Base-by-base conservation (phyloP, 2,113 vertebrate genomes). In the Malurus elegans region DNA sequence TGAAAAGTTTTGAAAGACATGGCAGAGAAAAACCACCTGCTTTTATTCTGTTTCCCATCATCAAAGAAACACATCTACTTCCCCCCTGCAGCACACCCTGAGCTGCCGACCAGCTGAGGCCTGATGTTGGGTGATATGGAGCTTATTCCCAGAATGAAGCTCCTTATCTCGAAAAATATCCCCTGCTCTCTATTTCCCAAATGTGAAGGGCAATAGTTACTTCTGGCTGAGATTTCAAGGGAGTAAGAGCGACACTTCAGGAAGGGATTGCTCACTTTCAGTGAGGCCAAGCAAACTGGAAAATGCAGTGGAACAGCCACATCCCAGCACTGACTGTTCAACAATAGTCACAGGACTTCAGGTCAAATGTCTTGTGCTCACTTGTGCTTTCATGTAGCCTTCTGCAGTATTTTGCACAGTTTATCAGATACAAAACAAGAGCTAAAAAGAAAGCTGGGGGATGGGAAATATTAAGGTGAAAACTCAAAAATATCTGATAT, bases 1-100 rank as follows among this genome's bases (percentile, higher is more conserved):
- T 72, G 42, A 86, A 72, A 82, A 65, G 9, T 36, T 62, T 54
- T 44, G 24, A 62, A 79, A 80, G 42, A 26, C 0, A 0, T 23
- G 28, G 29, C 16, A 84, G 28, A 76, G 24, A 3, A 2, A 92
- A 71, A 1, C 9, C 3, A 10, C 11, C 26, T 38, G 18, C 10
- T 24, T 71, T 85, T 26, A 21, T 56, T 82, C 29, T 58, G 34
- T 40, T 86, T 73, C 18, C 8, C 6, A 38, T 67, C 17, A 67
- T 20, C 26, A 72, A 54, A 18, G n/a, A 74, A 70, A 38, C 12
- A 9, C 5, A 44, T 40, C 18, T 44, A 1, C 14, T 31, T 31
- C 6, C 16, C 25, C 1, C 3, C 8, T 54, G 1, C 9, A 36
- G 2, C 19, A 45, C 13, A 44, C 17, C 3, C 12, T 0, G 2